phyloP scores from a whole-genome alignment of 2,888 invertebrate species.

The Stramonita haemastoma region DNA sequence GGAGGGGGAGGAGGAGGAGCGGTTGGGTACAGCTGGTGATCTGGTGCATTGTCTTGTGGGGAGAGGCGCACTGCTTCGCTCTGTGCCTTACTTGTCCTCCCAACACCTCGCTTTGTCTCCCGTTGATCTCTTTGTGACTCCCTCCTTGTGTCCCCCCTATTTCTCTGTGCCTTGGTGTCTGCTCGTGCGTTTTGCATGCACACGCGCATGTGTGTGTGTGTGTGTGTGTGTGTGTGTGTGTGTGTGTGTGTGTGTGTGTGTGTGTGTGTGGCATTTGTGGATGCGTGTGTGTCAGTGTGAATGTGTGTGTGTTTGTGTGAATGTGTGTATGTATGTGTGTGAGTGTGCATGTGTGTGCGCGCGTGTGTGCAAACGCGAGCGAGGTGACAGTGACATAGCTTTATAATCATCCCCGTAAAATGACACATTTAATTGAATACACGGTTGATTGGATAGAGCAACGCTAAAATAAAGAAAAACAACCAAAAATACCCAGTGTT shows the following conservation, averaged over 20 bases:
- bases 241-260: neutral
- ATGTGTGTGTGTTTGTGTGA: neutral
- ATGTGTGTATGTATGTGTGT: neutral
- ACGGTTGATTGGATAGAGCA: too few species aligned
- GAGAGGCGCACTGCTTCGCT: neutral
- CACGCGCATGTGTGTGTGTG: conserved; percentile 16
- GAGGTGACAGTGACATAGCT: too few species aligned
- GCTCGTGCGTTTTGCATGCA: neutral
- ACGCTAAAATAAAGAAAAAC: too few species aligned
- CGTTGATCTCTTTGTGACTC: neutral
- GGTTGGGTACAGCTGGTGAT: too few species aligned
- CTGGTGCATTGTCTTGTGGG: too few species aligned
- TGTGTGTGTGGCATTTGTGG: neutral
- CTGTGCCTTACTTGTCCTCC: neutral
- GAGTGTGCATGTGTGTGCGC: neutral
- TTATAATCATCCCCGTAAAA: too few species aligned
- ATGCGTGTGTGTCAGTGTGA: neutral
- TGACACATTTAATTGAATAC: too few species aligned
- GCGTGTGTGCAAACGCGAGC: too few species aligned
- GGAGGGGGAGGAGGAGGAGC: too few species aligned
- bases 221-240: conserved; percentile 24
- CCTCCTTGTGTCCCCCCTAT: neutral
- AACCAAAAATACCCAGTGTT: too few species aligned
- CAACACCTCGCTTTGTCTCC: neutral
- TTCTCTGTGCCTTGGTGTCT: neutral